Base-by-base conservation (phyloP, 2,797 vertebrate species). In the Eleutherodactylus coqui region DNA sequence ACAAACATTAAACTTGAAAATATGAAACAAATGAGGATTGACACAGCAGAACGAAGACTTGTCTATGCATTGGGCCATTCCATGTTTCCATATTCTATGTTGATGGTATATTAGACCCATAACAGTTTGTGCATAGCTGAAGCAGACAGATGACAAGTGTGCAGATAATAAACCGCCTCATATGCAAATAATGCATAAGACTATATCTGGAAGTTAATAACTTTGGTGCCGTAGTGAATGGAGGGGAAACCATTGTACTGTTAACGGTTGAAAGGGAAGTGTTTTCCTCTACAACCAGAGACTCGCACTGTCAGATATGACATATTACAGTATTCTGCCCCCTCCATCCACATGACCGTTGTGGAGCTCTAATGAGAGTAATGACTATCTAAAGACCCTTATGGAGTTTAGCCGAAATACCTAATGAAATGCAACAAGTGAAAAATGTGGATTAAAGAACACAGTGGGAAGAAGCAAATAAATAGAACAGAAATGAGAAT, bases 101-200 rank as follows among this genome's bases (percentile, higher is more conserved):
- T 21, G 34, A 72, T 36, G 77, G 47, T 19, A 62, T 49, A 73
- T 45, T 45, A 75, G 58, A 81, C 64, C 77, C 55, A 76, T 58
- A 14, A n/a, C n/a, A n/a, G n/a, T 75, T 43, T 79, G 67, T 84
- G 67, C 86, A 87, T 79, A 67, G 84, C 79, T 75, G 72, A 79
- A 51, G 43, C n/a, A 62, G 70, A 34, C 11, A 4, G 24, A 73
- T 60, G 38, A 67, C 73, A 81, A 75, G 5, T 70, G 21, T 51
- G 43, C 11, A 14, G 21, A 69, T n/a, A 73, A 67, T 47, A 29
- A 32, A 29, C 34, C 51, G n/a, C 47, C n/a, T 53, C 45, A 32
- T 34, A 51, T 80, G 58, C n/a, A 79, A 79, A 51, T 27, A 10
- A 32, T 72, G 53, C 19, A 47, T 80, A 43, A 62, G 29, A 38